phyloP scores from a whole-genome alignment of 2,888 invertebrate genomes.

The Biston stratarius region DNA sequence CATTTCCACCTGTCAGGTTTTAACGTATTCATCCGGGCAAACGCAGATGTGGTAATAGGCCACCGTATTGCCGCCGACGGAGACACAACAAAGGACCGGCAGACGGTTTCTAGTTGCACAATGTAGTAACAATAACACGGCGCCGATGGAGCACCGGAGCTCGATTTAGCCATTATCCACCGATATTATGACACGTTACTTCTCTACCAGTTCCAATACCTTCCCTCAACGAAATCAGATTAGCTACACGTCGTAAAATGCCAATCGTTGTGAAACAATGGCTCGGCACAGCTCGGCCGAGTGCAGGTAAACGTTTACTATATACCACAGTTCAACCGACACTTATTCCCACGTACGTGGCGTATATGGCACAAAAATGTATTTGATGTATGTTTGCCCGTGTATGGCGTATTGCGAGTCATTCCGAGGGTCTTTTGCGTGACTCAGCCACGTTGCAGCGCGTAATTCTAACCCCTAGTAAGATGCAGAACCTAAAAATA shows the following conservation, averaged over 20 bases:
- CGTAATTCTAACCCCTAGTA: constrained; percentile 19
- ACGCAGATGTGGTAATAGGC: constrained; percentile 35
- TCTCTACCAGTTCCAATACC: constrained; percentile 17
- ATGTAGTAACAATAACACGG: constrained; percentile 31
- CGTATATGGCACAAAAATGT: constrained; percentile 75
- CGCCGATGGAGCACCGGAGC: constrained; percentile 21
- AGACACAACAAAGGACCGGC: constrained; percentile 38
- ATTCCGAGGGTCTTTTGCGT: constrained; percentile 55
- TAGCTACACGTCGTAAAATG: constrained; percentile 59
- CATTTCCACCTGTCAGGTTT: constrained; percentile 35
- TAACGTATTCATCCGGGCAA: constrained; percentile 38
- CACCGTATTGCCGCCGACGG: constrained; percentile 20
- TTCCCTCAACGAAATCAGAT: constrained; percentile 47
- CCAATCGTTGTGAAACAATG: constrained; percentile 69
- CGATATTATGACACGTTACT: constrained; percentile 30
- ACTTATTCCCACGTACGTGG: constrained; percentile 62
- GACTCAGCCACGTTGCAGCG: constrained; percentile 53
- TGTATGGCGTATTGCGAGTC: constrained; percentile 59
- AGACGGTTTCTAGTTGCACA: constrained; percentile 40
- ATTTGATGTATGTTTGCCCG: constrained; percentile 62
- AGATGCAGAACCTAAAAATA: constrained; percentile 32
- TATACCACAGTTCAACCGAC: constrained; percentile 59
- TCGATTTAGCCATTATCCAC: constrained; percentile 31
- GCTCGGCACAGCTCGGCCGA: constrained; percentile 41
- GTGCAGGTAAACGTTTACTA: constrained; percentile 58